phyloP scores from a whole-genome alignment of 2,888 invertebrate species.

The Trichogramma evanescens region DNA sequence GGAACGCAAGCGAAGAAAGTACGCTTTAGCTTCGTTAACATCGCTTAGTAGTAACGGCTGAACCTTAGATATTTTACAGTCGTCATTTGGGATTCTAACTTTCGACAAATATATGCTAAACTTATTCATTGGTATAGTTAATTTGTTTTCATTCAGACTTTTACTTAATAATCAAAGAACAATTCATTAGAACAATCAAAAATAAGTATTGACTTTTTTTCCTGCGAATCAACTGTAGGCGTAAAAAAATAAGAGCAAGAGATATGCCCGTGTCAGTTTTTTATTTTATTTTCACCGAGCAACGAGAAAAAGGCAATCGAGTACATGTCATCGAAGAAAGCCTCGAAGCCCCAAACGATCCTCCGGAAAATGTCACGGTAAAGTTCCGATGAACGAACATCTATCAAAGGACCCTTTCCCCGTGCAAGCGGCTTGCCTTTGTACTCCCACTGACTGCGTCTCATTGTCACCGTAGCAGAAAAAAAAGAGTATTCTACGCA shows the following conservation, averaged over 20 bases:
- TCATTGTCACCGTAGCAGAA: not conserved
- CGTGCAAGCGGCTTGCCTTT: not conserved
- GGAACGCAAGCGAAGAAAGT: too few relatives aligned
- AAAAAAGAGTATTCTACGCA: too few relatives aligned
- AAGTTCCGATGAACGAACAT: conserved; percentile 1
- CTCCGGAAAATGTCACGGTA: not conserved
- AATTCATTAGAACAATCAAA: not conserved
- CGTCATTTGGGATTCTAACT: too few relatives aligned
- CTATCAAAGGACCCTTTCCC: conserved; percentile 6
- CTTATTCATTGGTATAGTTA: too few relatives aligned
- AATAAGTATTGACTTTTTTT: not conserved
- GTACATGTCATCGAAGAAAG: not conserved
- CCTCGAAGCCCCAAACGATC: too few relatives aligned
- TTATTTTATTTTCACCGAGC: not conserved
- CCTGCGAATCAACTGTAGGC: too few relatives aligned
- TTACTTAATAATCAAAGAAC: too few relatives aligned
- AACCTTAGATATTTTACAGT: too few relatives aligned
- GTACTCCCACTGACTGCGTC: not conserved
- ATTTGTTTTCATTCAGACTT: too few relatives aligned
- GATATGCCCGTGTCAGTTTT: not conserved
- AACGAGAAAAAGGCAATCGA: conserved; percentile 1
- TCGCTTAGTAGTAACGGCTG: too few relatives aligned
- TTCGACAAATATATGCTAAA: too few relatives aligned
- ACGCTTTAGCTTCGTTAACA: too few relatives aligned
- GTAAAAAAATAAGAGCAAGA: not conserved